A percentile compares a stretch with the other conserved stretches of the same genome.
phyloP scores from a whole-genome alignment of 2,888 invertebrate species.

The Chrysotoxum bicinctum region DNA sequence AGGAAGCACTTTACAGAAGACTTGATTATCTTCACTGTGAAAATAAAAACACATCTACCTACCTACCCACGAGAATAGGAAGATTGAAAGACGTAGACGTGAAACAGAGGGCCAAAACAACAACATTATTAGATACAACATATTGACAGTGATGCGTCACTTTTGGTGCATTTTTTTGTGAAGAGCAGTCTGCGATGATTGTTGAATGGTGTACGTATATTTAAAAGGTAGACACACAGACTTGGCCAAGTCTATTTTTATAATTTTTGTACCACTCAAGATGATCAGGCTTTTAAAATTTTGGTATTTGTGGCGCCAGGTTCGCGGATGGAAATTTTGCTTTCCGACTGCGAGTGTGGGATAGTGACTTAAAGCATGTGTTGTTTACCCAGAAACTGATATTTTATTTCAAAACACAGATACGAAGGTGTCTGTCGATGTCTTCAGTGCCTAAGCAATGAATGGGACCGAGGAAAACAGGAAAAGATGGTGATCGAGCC shows the following conservation, averaged over 20 bases:
- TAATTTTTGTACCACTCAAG: conserved; percentile 64
- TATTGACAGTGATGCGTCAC: conserved; percentile 80
- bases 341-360: conserved; percentile 47
- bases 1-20: conserved; percentile 69
- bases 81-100: conserved; percentile 43
- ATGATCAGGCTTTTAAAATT: conserved; percentile 69
- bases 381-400: conserved; percentile 81
- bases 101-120: conserved; percentile 66
- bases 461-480: conserved; percentile 29
- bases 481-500: conserved; percentile 1
- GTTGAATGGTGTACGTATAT: conserved; percentile 13
- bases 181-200: conserved; percentile 25
- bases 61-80: conserved; percentile 37
- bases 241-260: conserved; percentile 64
- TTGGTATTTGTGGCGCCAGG: conserved; percentile 70
- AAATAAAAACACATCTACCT: conserved; percentile 54
- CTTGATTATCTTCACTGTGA: conserved; percentile 69
- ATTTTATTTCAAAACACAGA: conserved; percentile 80
- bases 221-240: conserved; percentile 35
- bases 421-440: conserved; percentile 41
- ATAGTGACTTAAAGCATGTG: conserved; percentile 72
- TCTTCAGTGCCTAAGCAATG: background rate
- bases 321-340: conserved; percentile 68
- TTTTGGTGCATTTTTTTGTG: conserved; percentile 75
- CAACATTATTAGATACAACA: conserved; percentile 73